Base-by-base conservation (phyloP, 2,113 vertebrate genomes). In the Cyanocitta stelleri region DNA sequence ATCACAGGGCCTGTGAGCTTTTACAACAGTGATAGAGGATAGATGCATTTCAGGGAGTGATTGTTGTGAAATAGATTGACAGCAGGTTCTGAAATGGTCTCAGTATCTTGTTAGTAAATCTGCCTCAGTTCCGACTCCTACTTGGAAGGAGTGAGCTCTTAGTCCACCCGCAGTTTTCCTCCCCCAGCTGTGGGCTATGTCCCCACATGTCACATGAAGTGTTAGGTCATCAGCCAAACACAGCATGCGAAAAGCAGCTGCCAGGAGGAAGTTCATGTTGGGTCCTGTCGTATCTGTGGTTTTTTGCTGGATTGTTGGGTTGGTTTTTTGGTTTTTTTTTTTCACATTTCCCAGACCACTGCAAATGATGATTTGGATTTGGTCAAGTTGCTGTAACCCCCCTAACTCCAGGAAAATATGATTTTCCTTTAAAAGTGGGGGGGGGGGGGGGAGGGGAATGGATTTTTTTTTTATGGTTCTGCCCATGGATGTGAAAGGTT, bases 131-230 rank as follows among this genome's bases (percentile, higher is more conserved):
- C 63, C 88, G 85, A 81, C 35, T 84, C 13, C 54, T 58, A 58
- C 64, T 90, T 74, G 85, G 88, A 83, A 90, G 26, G 64, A 83
- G 66, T 0, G 5, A 74, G 39, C 77, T 91, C 75, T 83, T 59
- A 37, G 71, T 79, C 87, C 51, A 54, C 48, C 18, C 30, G 13
- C 63, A 74, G 37, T 83, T 83, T 59, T 81, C 51, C 33, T 93
- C 85, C 90, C n/a, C 43, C 92, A 95, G 95, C 95, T 96, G 92
- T 89, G 90, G 63, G 56, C 87, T 86, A 7, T 54, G 49, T 95
- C 92, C 83, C 73, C 26, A 11, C 39, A 13, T 95, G 96, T 96
- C 95, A 93, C 94, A 96, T 95, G 95, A 88, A 90, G 84, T 37
- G 41, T 96, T 90, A 95, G 85, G 79, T 96, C 95, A 96, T 86